Base-by-base conservation (phyloP, 2,113 vertebrate genomes). In the Synodontis membranacea region DNA sequence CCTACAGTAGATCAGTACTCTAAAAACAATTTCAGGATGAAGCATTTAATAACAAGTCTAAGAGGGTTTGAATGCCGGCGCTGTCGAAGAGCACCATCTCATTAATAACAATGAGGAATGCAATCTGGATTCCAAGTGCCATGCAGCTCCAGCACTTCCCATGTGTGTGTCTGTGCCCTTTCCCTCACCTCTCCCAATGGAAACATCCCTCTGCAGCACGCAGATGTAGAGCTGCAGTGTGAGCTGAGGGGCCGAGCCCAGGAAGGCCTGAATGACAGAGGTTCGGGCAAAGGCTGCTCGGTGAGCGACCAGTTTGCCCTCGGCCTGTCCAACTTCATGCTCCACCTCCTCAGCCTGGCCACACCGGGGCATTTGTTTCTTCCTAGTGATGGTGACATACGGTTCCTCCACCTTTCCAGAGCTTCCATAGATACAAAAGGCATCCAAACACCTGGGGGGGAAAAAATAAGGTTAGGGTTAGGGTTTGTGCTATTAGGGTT, bases 301-400 rank as follows among this genome's bases (percentile, higher is more conserved):
- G 92, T 99, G 98, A 0, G 96, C 97, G 66, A 95, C 94, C 85
- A 99, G 93, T 89, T 98, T 99, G 83, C 97, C 97, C 92, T 99
- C 98, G 15, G 96, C 96, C 94, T 98, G 98, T 28, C 98, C 98
- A 90, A 99, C 96, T 88, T 99, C 97, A 79, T 95, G 97, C 91
- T 99, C 98, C 75, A 98, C 93, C 92, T 98, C 97, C 93, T 98
- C 97, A 0, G 96, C 94, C 90, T 93, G 93, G 66, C 97, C 98
- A 91, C 95, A 93, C 82, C 95, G 96, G 79, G 96, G 96, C 74
- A 99, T 95, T 92, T 98, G 97, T 89, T 95, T 97, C 93, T 97
- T 99, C 94, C 96, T 96, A 0, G 97, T 99, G 93, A 99, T 99
- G 93, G 97, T 99, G 95, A 99, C 98, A 95, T 99, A 99, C 8